A percentile compares a stretch with the other conserved stretches of the same genome.
Conservation (phyloP, 2,888 invertebrate genomes). For the Drosophila helvetica region DNA sequence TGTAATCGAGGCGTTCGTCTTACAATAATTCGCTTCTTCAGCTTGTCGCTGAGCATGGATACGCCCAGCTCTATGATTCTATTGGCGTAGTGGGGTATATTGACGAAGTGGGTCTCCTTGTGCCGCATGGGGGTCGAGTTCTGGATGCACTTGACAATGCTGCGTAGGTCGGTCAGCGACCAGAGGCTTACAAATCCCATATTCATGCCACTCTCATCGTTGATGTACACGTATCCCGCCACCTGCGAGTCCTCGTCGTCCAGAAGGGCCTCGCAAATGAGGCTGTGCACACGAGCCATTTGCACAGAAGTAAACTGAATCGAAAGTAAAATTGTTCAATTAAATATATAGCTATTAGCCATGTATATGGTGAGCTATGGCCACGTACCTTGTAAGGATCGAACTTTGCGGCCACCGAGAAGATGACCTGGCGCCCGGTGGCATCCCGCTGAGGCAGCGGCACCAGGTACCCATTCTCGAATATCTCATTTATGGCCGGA, state of each 20-base stretch:
- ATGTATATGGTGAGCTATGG: no score
- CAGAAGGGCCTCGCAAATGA: slow-evolving; percentile 92
- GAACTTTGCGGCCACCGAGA: slow-evolving; percentile 91
- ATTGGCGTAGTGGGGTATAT: slow-evolving; percentile 91
- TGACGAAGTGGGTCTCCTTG: slow-evolving; percentile 94
- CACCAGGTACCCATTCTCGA: slow-evolving; percentile 91
- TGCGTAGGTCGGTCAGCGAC: slow-evolving; percentile 91
- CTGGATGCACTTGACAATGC: slow-evolving; percentile 88
- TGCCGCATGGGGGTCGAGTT: slow-evolving; percentile 96
- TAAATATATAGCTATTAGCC: no score
- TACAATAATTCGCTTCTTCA: slow-evolving; percentile 92
- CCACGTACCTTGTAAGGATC: slow-evolving; percentile 87
- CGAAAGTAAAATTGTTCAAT: background rate
- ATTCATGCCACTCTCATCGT: slow-evolving; percentile 92
- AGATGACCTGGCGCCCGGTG: slow-evolving; percentile 90
- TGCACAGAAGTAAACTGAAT: slow-evolving; percentile 89
- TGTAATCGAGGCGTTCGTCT: slow-evolving; percentile 76
- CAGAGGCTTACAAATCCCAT: slow-evolving; percentile 93
- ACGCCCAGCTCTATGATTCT: slow-evolving; percentile 93
- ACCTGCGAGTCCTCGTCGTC: slow-evolving; percentile 94
- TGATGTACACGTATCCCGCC: slow-evolving; percentile 92
- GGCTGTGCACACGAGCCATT: slow-evolving; percentile 93
- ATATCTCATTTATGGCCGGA: slow-evolving; percentile 90
- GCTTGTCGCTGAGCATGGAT: slow-evolving; percentile 92
- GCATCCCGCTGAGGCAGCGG: slow-evolving; percentile 90